phyloP scores from a whole-genome alignment of 1,140 invertebrate species.

The Apis cerana region DNA sequence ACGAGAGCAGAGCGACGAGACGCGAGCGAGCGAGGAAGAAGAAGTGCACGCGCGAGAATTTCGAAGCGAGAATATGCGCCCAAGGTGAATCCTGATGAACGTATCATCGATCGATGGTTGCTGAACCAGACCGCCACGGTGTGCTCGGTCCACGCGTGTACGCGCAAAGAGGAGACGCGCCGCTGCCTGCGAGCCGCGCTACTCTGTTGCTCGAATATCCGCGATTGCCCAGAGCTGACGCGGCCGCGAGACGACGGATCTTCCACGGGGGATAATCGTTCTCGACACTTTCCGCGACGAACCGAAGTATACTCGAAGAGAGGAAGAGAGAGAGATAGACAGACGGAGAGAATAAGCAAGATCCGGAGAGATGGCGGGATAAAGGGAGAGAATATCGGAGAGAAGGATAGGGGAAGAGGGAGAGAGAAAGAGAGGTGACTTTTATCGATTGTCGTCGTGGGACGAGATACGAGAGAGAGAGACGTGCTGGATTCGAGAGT shows the following conservation, averaged over 20 bases:
- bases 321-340: not conserved
- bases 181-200: not conserved
- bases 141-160: slow-evolving; percentile 39
- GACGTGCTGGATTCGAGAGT: slow-evolving; percentile 24
- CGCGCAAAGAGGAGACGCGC: slow-evolving; percentile 32
- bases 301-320: not conserved
- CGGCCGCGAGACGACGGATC: not conserved
- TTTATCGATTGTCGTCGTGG: slow-evolving; percentile 40
- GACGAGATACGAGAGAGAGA: slow-evolving; percentile 31
- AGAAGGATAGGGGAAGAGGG: not conserved
- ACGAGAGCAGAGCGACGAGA: not conserved
- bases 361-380: no score
- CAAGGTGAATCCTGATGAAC: slow-evolving; percentile 52
- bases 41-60: not conserved
- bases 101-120: slow-evolving; percentile 57
- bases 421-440: slow-evolving; percentile 1
- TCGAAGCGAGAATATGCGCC: slow-evolving; percentile 41
- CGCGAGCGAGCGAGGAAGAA: not conserved
- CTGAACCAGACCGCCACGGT: slow-evolving; percentile 26
- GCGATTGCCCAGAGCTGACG: not conserved
- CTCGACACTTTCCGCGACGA: not conserved
- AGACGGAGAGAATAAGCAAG: not conserved
- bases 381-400: not conserved
- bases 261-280: not conserved
- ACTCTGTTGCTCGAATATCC: slow-evolving; percentile 3